Evolutionary conservation across 1,140 invertebrate genomes (phyloP).

Genomic region (Trissolcus basalis): DNA sequence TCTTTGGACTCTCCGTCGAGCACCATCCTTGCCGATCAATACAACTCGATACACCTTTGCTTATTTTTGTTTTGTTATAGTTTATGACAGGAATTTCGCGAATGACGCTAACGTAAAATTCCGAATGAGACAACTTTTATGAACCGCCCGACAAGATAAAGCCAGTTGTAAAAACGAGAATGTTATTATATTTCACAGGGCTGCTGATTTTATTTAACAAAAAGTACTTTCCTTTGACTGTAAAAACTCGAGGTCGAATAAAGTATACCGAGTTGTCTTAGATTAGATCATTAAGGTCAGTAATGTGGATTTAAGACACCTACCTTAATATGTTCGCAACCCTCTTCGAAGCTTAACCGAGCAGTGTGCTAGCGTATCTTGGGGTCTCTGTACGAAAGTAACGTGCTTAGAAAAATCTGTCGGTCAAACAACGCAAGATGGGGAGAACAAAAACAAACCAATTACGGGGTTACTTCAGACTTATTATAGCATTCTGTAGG

Average conservation of each 20-base stretch:
- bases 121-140: no score
- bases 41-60: constrained; percentile 43
- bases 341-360: constrained; percentile 14
- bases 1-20: constrained; percentile 32
- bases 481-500: constrained; percentile 20
- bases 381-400: constrained; percentile 18
- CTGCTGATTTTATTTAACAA: no score
- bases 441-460: constrained; percentile 6
- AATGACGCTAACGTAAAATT: no score
- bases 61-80: constrained; percentile 16
- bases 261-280: constrained; percentile 4
- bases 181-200: no score
- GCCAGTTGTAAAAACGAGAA: no score
- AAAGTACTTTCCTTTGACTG: no score
- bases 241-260: not conserved
- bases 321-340: constrained; percentile 9
- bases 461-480: constrained; percentile 22
- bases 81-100: not conserved
- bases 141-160: no score
- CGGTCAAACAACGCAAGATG: constrained; percentile 31
- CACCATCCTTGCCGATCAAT: constrained; percentile 39
- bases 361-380: constrained; percentile 4
- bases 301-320: constrained; percentile 32
- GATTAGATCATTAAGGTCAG: constrained; percentile 33
- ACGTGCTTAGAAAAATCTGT: constrained; percentile 39